A percentile compares a stretch with the other conserved stretches of the same genome.
Conservation (phyloP, 2,113 vertebrate species). For the Asarcornis scutulata region DNA sequence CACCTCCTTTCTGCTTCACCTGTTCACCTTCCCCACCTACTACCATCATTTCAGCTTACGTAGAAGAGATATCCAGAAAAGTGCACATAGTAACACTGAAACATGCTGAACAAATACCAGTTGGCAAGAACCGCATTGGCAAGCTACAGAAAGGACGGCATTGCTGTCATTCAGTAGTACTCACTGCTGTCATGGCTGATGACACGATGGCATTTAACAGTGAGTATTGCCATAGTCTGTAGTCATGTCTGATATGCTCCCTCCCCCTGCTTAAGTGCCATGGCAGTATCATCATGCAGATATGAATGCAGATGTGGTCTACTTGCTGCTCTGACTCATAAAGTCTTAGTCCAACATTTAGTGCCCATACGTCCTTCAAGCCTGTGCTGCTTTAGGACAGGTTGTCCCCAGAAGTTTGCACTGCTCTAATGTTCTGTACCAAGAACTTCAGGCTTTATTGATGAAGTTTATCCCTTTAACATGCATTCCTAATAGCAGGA, state of each 20-base stretch:
- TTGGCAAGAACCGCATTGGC: neutral
- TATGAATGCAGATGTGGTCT: neutral
- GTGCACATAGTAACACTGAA: accelerated
- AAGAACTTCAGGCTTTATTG: neutral
- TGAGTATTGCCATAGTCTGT: neutral
- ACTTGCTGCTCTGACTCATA: neutral
- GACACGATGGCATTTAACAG: neutral
- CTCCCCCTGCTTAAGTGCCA: no score
- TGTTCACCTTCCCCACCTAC: neutral
- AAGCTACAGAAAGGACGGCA: neutral
- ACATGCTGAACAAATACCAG: accelerated
- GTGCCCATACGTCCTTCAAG: neutral
- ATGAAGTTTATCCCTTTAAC: accelerated
- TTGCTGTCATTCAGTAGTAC: neutral
- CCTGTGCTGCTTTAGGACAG: neutral
- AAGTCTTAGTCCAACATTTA: neutral
- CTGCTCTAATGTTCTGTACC: neutral
- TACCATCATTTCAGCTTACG: neutral
- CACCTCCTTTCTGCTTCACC: neutral
- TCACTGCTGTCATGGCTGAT: neutral
- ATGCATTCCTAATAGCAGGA: neutral
- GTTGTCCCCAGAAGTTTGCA: neutral
- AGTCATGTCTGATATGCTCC: neutral
- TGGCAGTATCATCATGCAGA: neutral
- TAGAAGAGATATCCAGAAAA: neutral